Base-by-base conservation (phyloP, 2,888 invertebrate genomes). In the Heteromurus nitidus region DNA sequence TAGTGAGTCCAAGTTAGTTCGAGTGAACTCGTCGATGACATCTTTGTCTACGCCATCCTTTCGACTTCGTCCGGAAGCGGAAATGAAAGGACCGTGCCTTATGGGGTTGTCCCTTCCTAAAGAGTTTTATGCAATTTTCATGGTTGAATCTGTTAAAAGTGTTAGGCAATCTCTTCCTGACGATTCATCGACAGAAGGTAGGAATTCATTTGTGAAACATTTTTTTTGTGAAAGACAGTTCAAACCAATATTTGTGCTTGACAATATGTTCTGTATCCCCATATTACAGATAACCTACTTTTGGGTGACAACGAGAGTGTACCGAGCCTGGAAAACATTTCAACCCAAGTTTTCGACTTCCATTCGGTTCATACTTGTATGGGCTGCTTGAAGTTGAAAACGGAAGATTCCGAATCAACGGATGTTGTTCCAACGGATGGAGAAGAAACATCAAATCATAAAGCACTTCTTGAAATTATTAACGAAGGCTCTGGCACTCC, bases 81-180 rank as follows among this genome's bases (percentile, higher is more conserved):
- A 86, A 83, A 87, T 69, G 47, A 91, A 90, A 60, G 92, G 92
- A 58, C 89, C 90, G 30, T 89, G 91, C 85, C 94, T 93, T 88
- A 92, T 94, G 90, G 95, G 95, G 24, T 92, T 95, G 79, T 92
- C 94, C 88, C 90, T 95, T 86, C 95, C 95, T 7, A 90, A 91
- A 74, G 92, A 92, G 88, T 90, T 95, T 47, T 90, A 90, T 82
- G 92, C 93, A 88, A 91, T 95, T 79, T 94, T 94, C 89, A 92
- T 93, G 55, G 91, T 91, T 89, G 89, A 91, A 24, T 44, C 68
- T 58, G 55, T 74, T 1, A 50, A 18, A 31, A 11, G 64, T 22
- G 22, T 5, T 24, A 30, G 22, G 44, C n/a, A n/a, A n/a, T n/a
- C n/a, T n/a, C n/a, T n/a, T n/a, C n/a, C n/a, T n/a, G n/a, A n/a